Evolutionary conservation across 1,140 invertebrate species (phyloP), one percentile per base, ranked within the genome.

Genomic region (Camponotus floridanus): DNA sequence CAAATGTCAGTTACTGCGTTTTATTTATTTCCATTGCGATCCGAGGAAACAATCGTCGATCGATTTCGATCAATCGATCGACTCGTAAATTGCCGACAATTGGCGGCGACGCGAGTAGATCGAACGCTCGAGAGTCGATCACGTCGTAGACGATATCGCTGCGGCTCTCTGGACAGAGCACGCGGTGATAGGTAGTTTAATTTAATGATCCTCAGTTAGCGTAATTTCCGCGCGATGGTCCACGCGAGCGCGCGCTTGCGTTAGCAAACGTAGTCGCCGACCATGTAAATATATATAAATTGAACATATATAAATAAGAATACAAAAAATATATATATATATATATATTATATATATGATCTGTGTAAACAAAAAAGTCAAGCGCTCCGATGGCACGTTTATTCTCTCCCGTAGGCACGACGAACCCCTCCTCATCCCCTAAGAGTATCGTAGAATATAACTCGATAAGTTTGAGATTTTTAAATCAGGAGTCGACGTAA

Each of bases 101-200:
- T 55, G 55, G 39, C 67, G n/a, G 45, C 45, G 64, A 70, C 8
- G 64, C 76, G 26, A 61, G 51, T 26, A 26, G 42, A 81, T 39
- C 51, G 55, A 71, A 33, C 31, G 76, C 9, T 57, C 76, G 42
- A 39, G 36, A 68, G 76, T 36, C 62, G 57, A 36, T 31, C 48
- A n/a, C 39, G 42, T 85, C 31, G 64, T 51, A 80, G 67, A 87
- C 67, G 39, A 68, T 13, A 70, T 79, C 92, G 88, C 86, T 87
- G 90, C 48, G 15, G 15, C 88, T 92, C 90, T 88, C 86, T 90
- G 87, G 92, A 86, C 48, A 51, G 92, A 92, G 91, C 91, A 91
- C 90, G 85, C 91, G 93, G 87, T 87, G 85, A 86, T 94, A 95
- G 94, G 86, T 95, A 95, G 93, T 93, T 94, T 94, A 94, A 95